Base-by-base conservation (phyloP, 2,797 vertebrate genomes). In the Falco berigora region DNA sequence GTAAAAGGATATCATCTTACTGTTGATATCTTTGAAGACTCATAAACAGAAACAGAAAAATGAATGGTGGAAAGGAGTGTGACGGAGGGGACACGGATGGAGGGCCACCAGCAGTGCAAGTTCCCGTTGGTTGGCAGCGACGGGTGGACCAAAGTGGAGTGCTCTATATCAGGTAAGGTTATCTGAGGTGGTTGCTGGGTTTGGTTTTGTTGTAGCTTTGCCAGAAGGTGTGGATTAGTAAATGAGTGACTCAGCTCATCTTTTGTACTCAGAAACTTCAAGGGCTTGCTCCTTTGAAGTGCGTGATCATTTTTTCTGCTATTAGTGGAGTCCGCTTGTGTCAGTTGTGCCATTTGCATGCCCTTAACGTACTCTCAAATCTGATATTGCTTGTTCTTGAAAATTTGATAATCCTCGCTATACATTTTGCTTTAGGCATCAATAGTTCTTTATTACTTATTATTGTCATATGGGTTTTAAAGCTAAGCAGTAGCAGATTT, bases 1-100 rank as follows among this genome's bases (percentile, higher is more conserved):
- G 97, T 97, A 97, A 96, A 96, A 97, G 98, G 98, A 98, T 98
- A 96, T 98, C 98, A 98, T 98, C 98, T 98, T 97, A 97, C 96
- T 99, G 98, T 98, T 99, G 98, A 99, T 99, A 98, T 95, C 98
- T 99, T 98, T 97, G 98, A 98, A 98, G 98, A 98, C 98, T 99
- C 97, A 93, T 98, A 98, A 98, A 97, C 98, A 98, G 98, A 98
- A 98, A 98, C 98, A 98, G 98, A 99, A 99, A 98, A 98, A 99
- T 99, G 99, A 99, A 99, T 99, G 99, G 99, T 98, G 99, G 99
- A 98, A 99, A 99, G 98, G 99, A 99, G 97, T 98, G 98, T 98
- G 99, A 99, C 96, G 98, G 98, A 97, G 99, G 98, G 97, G 98
- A 99, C 92, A 98, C 98, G 94, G 98, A 99, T 96, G 98, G 98